These are phyloP conservation scores for Collichthys lucidus DNA, from an alignment of 2,113 vertebrate species.

Conservation along the genomic window DNA sequence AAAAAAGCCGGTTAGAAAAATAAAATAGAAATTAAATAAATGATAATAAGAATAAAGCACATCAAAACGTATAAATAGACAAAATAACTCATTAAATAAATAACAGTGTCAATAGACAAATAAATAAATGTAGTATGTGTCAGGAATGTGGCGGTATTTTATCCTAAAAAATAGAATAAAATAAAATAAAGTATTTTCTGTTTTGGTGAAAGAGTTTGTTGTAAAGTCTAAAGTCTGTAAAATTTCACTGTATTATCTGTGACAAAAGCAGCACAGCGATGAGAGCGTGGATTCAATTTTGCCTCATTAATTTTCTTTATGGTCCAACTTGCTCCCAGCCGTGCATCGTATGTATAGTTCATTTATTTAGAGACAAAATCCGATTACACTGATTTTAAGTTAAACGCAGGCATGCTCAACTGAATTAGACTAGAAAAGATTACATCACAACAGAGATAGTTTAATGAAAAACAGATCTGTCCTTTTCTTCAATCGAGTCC, in stretches of 20 bases:
- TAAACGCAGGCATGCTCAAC: not conserved
- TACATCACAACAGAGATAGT: not conserved
- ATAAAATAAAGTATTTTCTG: not conserved
- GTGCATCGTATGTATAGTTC: not conserved
- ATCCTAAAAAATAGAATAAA: too few relatives aligned
- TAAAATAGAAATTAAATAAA: too few relatives aligned
- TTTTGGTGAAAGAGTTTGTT: not conserved
- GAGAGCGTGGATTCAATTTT: not conserved
- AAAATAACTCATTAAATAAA: too few relatives aligned
- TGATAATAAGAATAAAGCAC: too few relatives aligned
- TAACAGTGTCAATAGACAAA: too few relatives aligned
- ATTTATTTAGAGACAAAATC: slow-evolving; percentile 5
- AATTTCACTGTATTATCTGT: not conserved
- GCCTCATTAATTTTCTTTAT: not conserved
- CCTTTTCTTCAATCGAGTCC: not conserved
- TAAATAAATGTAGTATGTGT: too few relatives aligned
- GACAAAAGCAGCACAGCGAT: not conserved
- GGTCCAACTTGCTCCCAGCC: not conserved
- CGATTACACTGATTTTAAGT: not conserved
- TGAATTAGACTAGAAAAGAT: not conserved
- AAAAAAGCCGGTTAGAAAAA: too few relatives aligned
- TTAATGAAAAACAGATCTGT: slow-evolving; percentile 1
- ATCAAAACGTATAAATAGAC: too few relatives aligned
- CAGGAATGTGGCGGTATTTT: not conserved
- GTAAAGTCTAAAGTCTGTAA: not conserved